Evolutionary conservation across 2,113 vertebrate species (phyloP).

Genomic region (Amia ocellicauda): DNA sequence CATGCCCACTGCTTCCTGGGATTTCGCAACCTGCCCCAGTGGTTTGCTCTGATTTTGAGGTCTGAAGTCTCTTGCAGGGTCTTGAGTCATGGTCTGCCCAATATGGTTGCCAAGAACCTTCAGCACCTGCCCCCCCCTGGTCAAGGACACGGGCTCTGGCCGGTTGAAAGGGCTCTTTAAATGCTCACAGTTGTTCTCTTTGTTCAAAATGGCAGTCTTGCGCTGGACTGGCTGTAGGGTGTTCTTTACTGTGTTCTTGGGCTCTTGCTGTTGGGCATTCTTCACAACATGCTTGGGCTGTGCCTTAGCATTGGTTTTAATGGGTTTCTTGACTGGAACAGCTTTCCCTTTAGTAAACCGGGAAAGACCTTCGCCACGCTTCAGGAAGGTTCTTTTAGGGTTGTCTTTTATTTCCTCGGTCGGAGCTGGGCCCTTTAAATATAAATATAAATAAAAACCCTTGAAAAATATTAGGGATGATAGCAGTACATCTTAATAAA

Average conservation of each 20-base stretch:
- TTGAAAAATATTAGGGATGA: not conserved
- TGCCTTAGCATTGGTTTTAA: slow-evolving; percentile 36
- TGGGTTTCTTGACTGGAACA: slow-evolving; percentile 37
- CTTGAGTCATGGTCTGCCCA: slow-evolving; percentile 50
- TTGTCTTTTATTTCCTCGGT: slow-evolving; percentile 35
- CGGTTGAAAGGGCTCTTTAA: slow-evolving; percentile 31
- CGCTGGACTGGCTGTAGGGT: slow-evolving; percentile 60
- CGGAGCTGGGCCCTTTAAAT: slow-evolving; percentile 31
- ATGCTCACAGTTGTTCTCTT: slow-evolving; percentile 56
- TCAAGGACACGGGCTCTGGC: slow-evolving; percentile 13
- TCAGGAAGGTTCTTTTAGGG: slow-evolving; percentile 81
- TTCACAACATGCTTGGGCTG: too few species aligned
- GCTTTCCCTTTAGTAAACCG: slow-evolving; percentile 73
- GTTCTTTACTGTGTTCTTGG: slow-evolving; percentile 44
- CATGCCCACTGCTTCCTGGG: not conserved
- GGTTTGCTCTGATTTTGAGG: slow-evolving; percentile 34
- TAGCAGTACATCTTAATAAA: too few species aligned
- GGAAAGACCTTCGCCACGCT: slow-evolving; percentile 80
- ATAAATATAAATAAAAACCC: not conserved
- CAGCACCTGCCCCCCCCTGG: slow-evolving; percentile 25
- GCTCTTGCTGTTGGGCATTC: slow-evolving; percentile 38
- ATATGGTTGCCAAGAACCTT: slow-evolving; percentile 52
- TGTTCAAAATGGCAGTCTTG: slow-evolving; percentile 68
- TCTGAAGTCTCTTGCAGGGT: slow-evolving; percentile 34
- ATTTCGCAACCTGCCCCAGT: not conserved